Base-by-base conservation (phyloP, 2,888 invertebrate genomes). In the Craniophora ligustri region DNA sequence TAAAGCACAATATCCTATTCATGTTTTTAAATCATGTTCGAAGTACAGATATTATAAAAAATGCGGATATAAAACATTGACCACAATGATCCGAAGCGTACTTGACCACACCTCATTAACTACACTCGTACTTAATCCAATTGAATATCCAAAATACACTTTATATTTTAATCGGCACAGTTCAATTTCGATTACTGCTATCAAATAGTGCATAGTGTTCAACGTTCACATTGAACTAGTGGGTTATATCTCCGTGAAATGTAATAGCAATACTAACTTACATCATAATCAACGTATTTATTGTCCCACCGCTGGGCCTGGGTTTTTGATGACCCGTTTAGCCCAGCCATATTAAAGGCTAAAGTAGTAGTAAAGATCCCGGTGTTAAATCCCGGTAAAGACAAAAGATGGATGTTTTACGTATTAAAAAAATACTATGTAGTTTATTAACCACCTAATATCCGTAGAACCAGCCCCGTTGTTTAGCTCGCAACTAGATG, bases 61-160 rank as follows among this genome's bases (percentile, higher is more conserved):
- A 65, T 72, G 68, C 72, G 71, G 72, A 71, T 50, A 41, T 30
- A 38, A 55, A 16, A 23, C 38, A 8, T 50, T 35, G 19, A 54
- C 49, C 23, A 58, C 8, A 5, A 14, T 61, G 41, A 63, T 44
- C 48, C 39, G 38, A 39, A 41, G 16, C 16, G 46, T 41, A 35
- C 18, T 51, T 59, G 49, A 58, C 56, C 46, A 31, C 10, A 42
- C 34, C 23, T 31, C 15, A 26, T 18, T 49, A 26, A 28, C 6
- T 8, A 14, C 14, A 32, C 15, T 13, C 5, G 14, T 14, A 31
- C 31, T 14, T 2, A 11, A 14, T 2, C 14, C 13, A 10, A 11
- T 26, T 7, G 21, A 31, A 36, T 0, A 1, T 2, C 7, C 0
- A 68, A 48, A 48, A 11, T 1, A n/a, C 21, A 31, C 30, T 41